These are phyloP conservation scores for Apamea anceps DNA, from an alignment of 2,888 invertebrate species.

Conservation along the genomic window DNA sequence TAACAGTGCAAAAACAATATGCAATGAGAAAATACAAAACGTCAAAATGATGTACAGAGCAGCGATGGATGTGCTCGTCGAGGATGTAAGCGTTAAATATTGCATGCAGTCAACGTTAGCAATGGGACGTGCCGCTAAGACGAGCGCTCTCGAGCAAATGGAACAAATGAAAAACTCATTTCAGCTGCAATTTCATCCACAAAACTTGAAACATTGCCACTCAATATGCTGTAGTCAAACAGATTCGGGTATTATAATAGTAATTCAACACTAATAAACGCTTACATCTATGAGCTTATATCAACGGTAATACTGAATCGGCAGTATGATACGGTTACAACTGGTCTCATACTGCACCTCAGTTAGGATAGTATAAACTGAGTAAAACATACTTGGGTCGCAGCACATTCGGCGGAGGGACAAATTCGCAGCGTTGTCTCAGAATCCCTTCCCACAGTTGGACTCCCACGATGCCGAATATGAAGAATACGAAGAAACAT, in stretches of 20 bases:
- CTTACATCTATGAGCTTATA: conserved; percentile 64
- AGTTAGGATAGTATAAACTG: conserved; percentile 39
- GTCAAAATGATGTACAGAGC: conserved; percentile 80
- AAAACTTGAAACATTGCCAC: conserved; percentile 68
- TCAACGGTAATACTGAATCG: conserved; percentile 50
- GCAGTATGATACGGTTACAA: conserved; percentile 60
- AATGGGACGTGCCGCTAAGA: conserved; percentile 87
- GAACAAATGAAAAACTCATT: conserved; percentile 81
- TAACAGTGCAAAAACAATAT: conserved; percentile 80
- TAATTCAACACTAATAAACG: conserved; percentile 70
- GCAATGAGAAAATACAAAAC: conserved; percentile 80
- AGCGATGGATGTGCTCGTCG: conserved; percentile 82
- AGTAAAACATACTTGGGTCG: conserved; percentile 93
- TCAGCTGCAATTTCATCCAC: conserved; percentile 77
- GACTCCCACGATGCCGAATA: conserved; percentile 99
- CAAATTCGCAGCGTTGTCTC: conserved; percentile 97
- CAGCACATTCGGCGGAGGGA: conserved; percentile 92
- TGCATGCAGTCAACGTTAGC: conserved; percentile 90
- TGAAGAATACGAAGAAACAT: conserved; percentile 99
- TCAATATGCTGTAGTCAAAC: conserved; percentile 66
- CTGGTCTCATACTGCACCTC: conserved; percentile 43
- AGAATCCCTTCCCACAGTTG: conserved; percentile 99
- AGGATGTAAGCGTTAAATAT: conserved; percentile 88
- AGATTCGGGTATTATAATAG: conserved; percentile 60
- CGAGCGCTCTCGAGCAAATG: conserved; percentile 84